phyloP scores from a whole-genome alignment of 2,888 invertebrate genomes.

The Pelosia muscerda region DNA sequence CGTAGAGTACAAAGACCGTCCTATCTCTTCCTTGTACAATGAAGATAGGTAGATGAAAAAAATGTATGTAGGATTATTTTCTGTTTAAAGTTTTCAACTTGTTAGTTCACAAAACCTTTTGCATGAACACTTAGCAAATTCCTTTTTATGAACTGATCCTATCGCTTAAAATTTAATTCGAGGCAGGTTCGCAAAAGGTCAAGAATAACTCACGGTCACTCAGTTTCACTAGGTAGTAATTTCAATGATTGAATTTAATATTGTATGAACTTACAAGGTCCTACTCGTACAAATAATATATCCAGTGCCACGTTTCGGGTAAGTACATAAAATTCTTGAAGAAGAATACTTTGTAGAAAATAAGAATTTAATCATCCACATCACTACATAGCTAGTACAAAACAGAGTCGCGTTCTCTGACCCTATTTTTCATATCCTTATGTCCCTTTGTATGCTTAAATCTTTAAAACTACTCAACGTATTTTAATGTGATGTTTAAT shows the following conservation, averaged over 20 bases:
- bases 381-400: no score
- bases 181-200: constrained; percentile 1
- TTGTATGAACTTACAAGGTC: not conserved
- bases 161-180: not conserved
- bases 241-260: not conserved
- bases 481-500: no score
- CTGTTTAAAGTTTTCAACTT: no score
- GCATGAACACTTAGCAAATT: no score
- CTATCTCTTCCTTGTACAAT: not conserved
- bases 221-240: not conserved
- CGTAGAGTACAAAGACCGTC: not conserved
- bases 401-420: no score
- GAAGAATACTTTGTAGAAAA: not conserved
- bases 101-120: no score
- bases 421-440: no score
- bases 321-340: not conserved
- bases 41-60: no score
- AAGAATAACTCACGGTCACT: not conserved
- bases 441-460: no score
- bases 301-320: not conserved
- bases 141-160: not conserved
- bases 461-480: no score
- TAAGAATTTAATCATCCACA: not conserved
- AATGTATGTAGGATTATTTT: no score
- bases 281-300: not conserved